Evolutionary conservation across 2,113 vertebrate species (phyloP).

Genomic region (Ceyx melanurus): DNA sequence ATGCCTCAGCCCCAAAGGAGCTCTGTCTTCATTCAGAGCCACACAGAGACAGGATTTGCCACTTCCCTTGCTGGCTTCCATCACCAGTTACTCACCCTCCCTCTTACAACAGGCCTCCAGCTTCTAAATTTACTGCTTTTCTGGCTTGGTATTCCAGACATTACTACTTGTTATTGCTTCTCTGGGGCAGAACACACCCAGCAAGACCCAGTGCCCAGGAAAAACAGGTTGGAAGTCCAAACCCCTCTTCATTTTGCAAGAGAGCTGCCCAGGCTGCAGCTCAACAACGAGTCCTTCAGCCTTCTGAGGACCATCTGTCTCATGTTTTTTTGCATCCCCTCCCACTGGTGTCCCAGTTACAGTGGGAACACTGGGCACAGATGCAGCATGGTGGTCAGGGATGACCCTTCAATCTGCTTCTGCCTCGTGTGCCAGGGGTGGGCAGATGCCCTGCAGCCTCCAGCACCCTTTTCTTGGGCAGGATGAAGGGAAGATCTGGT

Average conservation of each 20-base stretch:
- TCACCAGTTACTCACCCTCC: conserved; percentile 1
- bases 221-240: background rate
- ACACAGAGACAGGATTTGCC: background rate
- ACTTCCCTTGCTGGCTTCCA: conserved; percentile 24
- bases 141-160: conserved; percentile 49
- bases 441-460: background rate
- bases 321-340: background rate
- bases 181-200: conserved; percentile 15
- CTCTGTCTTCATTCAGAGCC: conserved; percentile 1
- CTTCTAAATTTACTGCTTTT: conserved; percentile 40
- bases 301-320: background rate
- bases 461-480: background rate
- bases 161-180: conserved; percentile 48
- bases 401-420: background rate
- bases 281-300: background rate
- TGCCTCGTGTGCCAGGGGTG: background rate
- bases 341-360: background rate
- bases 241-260: background rate
- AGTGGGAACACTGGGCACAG: background rate
- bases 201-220: background rate
- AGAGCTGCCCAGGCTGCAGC: background rate
- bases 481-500: background rate
- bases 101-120: conserved; percentile 15
- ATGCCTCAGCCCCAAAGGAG: background rate
- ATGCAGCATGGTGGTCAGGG: background rate